A percentile compares a stretch with the other conserved stretches of the same genome.
Evolutionary conservation across 2,888 invertebrate species (phyloP).

Genomic region (Athrips mouffetella): DNA sequence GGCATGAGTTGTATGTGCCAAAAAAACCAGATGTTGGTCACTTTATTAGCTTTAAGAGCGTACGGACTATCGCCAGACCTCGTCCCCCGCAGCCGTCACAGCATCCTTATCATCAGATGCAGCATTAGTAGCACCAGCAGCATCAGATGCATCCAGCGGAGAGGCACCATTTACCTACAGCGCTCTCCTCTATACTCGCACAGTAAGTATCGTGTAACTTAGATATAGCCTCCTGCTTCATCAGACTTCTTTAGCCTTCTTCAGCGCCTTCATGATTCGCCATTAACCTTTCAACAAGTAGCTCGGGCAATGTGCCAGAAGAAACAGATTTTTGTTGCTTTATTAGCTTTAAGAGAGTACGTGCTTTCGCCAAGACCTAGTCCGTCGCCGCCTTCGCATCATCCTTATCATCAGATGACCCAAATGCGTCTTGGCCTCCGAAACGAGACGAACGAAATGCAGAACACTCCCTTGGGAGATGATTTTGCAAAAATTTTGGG

Average conservation of each 20-base stretch:
- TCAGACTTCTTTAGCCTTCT: slow-evolving; percentile 67
- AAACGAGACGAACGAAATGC: too few species aligned
- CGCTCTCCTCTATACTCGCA: slow-evolving; percentile 50
- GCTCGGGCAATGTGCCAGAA: slow-evolving; percentile 82
- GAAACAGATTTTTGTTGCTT: slow-evolving; percentile 90
- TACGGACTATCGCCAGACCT: slow-evolving; percentile 42
- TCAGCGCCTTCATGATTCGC: slow-evolving; percentile 62
- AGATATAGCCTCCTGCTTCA: too few species aligned
- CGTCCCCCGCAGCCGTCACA: slow-evolving; percentile 44
- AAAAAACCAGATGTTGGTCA: slow-evolving; percentile 91
- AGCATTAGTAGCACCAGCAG: slow-evolving; percentile 18
- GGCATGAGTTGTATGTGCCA: slow-evolving; percentile 85
- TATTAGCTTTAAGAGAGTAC: slow-evolving; percentile 80
- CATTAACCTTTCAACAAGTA: slow-evolving; percentile 49
- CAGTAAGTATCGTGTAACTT: too few species aligned
- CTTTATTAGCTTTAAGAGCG: slow-evolving; percentile 81
- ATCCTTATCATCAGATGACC: slow-evolving; percentile 34
- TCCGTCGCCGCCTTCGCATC: slow-evolving; percentile 43
- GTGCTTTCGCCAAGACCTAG: slow-evolving; percentile 41
- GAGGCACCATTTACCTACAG: slow-evolving; percentile 38
- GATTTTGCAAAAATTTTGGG: too few species aligned
- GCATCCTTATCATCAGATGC: slow-evolving; percentile 35
- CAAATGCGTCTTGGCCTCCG: too few species aligned
- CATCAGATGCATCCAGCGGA: slow-evolving; percentile 15
- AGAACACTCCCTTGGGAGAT: too few species aligned